Evolutionary conservation across 92 coral and sea anemone species (phyloP), one percentile per base, ranked within the genome.

Genomic region (Zoanthus sansibaricus): DNA sequence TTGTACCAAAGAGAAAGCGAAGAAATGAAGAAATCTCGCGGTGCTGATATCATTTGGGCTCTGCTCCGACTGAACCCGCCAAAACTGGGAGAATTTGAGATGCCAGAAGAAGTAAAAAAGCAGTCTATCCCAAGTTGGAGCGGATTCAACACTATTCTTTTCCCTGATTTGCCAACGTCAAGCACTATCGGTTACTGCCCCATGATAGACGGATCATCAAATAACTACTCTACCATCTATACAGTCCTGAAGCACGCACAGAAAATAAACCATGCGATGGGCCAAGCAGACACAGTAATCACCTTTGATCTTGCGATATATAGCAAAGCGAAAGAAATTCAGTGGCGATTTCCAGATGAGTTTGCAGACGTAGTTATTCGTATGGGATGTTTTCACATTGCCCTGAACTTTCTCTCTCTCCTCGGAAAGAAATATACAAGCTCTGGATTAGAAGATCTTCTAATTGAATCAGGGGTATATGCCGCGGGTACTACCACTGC

Each of bases 391-490:
- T 61, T 61, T 61, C 68, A 61, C 68, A 17, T 61, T 14, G 68
- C 68, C 68, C 68, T 61, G 5, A 61, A 61, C 68, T 61, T 61
- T 61, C 68, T 61, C 68, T 61, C 68, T 14, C 68, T 61, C 68
- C 68, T 61, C 15, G 68, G 7, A 15, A 61, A 61, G 68, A 61
- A 61, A 61, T 61, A 17, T 61, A 7, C 68, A 61, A 61, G 68
- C 68, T 61, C 68, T 61, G 68, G 30, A 61, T 61, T 17, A 61
- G 68, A 61, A 61, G 68, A 92, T 68, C 87, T 84, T 15, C 62
- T 91, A 44, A 76, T 91, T 56, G 94, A 89, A 75, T 89, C 90
- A 46, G 89, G 94, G 20, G 90, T 86, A 59, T 87, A 77, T 74
- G 94, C 80, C 70, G n/a, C 56, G 0, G 86, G 77, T 11, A 78